phyloP scores from a whole-genome alignment of 2,888 invertebrate genomes.

The Congeria kusceri region DNA sequence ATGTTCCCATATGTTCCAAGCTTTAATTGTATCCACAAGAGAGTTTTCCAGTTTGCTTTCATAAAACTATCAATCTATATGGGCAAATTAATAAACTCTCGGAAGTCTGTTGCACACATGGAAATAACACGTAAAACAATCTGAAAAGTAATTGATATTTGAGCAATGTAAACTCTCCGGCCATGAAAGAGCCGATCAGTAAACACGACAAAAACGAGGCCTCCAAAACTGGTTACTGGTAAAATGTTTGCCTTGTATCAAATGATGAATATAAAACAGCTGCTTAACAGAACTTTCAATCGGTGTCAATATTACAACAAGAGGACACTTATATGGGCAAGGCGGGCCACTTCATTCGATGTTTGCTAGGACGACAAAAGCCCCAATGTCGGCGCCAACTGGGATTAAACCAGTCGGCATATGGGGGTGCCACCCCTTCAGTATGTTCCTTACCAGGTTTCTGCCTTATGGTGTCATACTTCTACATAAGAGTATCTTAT shows the following conservation, averaged over 20 bases:
- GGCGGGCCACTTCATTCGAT: too few relatives aligned
- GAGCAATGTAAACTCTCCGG: constrained; percentile 43
- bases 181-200: constrained; percentile 31
- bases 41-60: too few relatives aligned
- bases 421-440: constrained; percentile 11
- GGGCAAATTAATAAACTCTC: too few relatives aligned
- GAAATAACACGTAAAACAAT: constrained; percentile 61
- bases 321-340: constrained; percentile 4
- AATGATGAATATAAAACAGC: constrained; percentile 59
- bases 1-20: too few relatives aligned
- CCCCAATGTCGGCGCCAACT: constrained; percentile 12
- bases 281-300: constrained; percentile 33
- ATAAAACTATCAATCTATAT: too few relatives aligned
- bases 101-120: too few relatives aligned
- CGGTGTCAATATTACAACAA: constrained; percentile 42
- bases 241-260: constrained; percentile 53
- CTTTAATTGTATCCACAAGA: too few relatives aligned
- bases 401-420: constrained; percentile 34
- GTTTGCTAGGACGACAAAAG: too few relatives aligned
- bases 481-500: too few relatives aligned
- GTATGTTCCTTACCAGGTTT: not conserved
- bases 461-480: not conserved
- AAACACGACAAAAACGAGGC: constrained; percentile 54
- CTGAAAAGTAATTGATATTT: constrained; percentile 49
- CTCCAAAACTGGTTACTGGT: constrained; percentile 48